Evolutionary conservation across 1,140 invertebrate genomes (phyloP), one percentile per base, ranked within the genome.

Genomic region (Lutraria rhynchaena): DNA sequence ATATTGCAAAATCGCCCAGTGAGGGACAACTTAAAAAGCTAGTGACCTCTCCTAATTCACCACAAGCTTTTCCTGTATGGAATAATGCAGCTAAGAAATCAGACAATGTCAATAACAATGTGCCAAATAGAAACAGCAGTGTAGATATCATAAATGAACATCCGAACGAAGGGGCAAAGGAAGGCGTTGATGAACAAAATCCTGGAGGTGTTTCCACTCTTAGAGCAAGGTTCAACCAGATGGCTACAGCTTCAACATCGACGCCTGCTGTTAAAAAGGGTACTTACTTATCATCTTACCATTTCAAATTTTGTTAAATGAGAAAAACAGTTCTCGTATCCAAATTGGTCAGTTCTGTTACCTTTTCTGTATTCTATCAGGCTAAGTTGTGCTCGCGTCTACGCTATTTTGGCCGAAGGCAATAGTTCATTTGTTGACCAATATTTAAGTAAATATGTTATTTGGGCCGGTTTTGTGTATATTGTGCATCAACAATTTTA

Each of bases 51-150:
- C 73, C 73, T 19, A 24, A 46, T 44, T 75, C 73, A 7, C 73
- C 73, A 22, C 58, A 63, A 19, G 63, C 61, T 44, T 75, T 75
- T 29, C 73, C 73, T 0, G n/a, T 31, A 0, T 60, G 73, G 73
- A 31, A 44, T 13, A 55, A 55, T 55, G 19, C 73, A 61, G 19
- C n/a, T 1, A 75, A 60, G 33, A 57, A 61, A 57, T 49, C 15
- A 7, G n/a, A 22, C 24, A 55, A 19, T 55, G 24, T 27, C 5
- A 67, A 33, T 19, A 55, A 4, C n/a, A 55, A 19, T 55, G 24
- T 27, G 51, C 51, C 51, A 55, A 55, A 19, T 55, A 55, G 19
- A 55, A 5, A 3, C 19, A 31, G 5, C 31, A 31, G 1, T 49
- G 35, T 67, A 33, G 49, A 27, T 51, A 15, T 15, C 5, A 15